A percentile compares a stretch with the other conserved stretches of the same genome.
Conservation (phyloP, 2,797 vertebrate species). For the Gymnothorax javanicus region DNA sequence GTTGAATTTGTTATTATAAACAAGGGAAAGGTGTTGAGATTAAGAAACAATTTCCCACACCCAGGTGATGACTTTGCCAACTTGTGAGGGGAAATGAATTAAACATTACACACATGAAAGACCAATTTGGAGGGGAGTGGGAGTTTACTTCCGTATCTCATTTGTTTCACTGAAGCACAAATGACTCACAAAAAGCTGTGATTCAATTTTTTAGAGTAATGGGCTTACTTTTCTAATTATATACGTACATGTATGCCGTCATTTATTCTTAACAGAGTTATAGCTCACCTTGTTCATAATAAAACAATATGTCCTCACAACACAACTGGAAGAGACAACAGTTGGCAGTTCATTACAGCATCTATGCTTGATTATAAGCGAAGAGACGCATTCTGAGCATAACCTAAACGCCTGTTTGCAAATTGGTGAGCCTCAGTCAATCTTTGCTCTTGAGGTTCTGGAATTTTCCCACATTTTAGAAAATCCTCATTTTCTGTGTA, state of each 20-base stretch:
- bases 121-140: constrained; percentile 46
- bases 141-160: constrained; percentile 45
- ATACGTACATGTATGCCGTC: background rate
- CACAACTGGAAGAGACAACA: background rate
- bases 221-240: background rate
- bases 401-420: no score
- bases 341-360: background rate
- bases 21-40: constrained; percentile 36
- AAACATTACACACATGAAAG: constrained; percentile 52
- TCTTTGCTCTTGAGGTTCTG: no score
- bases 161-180: constrained; percentile 4
- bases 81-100: constrained; percentile 56
- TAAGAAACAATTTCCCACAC: constrained; percentile 20
- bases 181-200: background rate
- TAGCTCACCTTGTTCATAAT: background rate
- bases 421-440: no score
- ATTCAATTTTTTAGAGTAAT: background rate
- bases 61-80: constrained; percentile 42
- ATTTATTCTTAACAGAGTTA: background rate
- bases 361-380: background rate
- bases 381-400: no score
- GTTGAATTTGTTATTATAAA: constrained; percentile 31
- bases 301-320: background rate
- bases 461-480: no score
- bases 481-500: no score